Percentiles rank a stretch among this genome's conserved stretches.
phyloP scores from a whole-genome alignment of 2,888 invertebrate genomes.

The Acronicta psi region DNA sequence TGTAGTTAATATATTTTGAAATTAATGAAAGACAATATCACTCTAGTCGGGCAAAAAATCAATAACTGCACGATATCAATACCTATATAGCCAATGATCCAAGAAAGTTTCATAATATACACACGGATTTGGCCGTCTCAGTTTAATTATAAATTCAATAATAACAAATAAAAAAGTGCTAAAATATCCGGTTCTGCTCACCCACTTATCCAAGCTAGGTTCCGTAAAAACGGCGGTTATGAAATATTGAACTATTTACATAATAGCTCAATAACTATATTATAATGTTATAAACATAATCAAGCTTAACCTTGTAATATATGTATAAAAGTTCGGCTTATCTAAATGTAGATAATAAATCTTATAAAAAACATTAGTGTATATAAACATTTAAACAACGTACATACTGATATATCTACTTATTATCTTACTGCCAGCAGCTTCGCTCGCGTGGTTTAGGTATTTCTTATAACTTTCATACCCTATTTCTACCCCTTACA shows the following conservation, averaged over 20 bases:
- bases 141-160: conserved; percentile 32
- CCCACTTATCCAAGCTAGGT: conserved; percentile 32
- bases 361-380: not conserved
- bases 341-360: not conserved
- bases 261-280: conserved; percentile 9
- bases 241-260: conserved; percentile 20
- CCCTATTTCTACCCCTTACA: too few species aligned
- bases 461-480: too few species aligned
- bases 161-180: conserved; percentile 34
- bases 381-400: not conserved
- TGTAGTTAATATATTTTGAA: too few species aligned
- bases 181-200: conserved; percentile 47
- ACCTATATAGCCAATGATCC: conserved; percentile 1
- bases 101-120: conserved; percentile 30
- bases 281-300: conserved; percentile 1
- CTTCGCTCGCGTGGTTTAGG: too few species aligned
- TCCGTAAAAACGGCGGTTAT: conserved; percentile 31
- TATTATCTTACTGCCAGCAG: too few species aligned
- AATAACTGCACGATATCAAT: conserved; percentile 2
- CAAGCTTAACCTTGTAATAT: conserved; percentile 2
- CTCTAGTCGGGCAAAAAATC: too few species aligned
- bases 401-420: too few species aligned
- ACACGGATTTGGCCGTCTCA: conserved; percentile 27
- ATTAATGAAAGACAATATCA: too few species aligned
- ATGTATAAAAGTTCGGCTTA: not conserved